A percentile compares a stretch with the other conserved stretches of the same genome.
phyloP scores from a whole-genome alignment of 2,888 invertebrate genomes.

The Chaetoderma sp. region DNA sequence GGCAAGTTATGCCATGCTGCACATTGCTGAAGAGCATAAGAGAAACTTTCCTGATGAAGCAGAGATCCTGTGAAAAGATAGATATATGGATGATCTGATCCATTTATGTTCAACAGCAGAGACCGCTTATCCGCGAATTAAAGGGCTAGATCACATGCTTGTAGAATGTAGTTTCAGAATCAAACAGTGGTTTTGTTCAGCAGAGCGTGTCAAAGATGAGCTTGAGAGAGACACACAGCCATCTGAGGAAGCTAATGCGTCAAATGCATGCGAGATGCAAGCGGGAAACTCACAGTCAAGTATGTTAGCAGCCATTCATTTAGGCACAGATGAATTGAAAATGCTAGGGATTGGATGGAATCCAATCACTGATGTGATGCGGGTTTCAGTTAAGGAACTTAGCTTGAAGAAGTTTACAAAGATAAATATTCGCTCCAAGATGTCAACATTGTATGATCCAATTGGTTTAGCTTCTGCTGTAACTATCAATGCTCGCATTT shows the following conservation, averaged over 20 bases:
- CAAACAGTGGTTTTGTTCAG: constrained; percentile 9
- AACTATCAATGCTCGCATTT: no score
- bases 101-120: not conserved
- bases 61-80: constrained; percentile 7
- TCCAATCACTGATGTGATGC: not conserved
- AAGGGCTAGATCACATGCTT: constrained; percentile 6
- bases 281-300: no score
- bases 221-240: no score
- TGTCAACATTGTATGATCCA: no score
- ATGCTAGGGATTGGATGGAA: not conserved
- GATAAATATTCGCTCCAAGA: no score
- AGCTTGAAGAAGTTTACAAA: not conserved
- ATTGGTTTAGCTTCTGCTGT: no score
- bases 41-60: constrained; percentile 9
- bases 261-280: no score
- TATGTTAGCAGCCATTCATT: no score
- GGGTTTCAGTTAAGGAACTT: not conserved
- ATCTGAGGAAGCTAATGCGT: no score
- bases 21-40: constrained; percentile 8
- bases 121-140: no score
- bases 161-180: constrained; percentile 10
- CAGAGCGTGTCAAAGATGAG: no score
- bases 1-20: constrained; percentile 16
- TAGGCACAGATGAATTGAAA: not conserved
- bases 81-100: constrained; percentile 22